Base-by-base conservation (phyloP, 2,113 vertebrate species). In the Daboia siamensis region DNA sequence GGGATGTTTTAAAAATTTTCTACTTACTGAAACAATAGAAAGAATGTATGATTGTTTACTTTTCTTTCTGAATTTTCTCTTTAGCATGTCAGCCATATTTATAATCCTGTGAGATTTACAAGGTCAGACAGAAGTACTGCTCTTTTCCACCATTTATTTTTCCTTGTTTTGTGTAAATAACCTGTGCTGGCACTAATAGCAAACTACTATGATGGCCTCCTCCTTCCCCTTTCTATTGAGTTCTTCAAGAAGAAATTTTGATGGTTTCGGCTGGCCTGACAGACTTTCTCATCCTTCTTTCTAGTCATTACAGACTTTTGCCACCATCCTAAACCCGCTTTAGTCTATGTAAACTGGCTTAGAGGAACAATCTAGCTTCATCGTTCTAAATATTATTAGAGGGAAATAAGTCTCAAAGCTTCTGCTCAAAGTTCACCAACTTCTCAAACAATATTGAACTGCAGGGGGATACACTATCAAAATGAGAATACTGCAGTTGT, bases 161-260 rank as follows among this genome's bases (percentile, higher is more conserved):
- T 93, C 93, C 90, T 94, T 96, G 94, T 88, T 92, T 92, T 90
- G 91, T 91, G 87, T 74, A 95, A 95, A 95, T 94, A 95, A 44
- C n/a, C 90, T 90, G 90, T 93, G 86, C 94, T 94, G 91, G 94
- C 92, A 46, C 61, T 93, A 90, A 39, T 90, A 93, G 55, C 13
- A 93, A 95, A 92, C 92, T 90, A 91, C 93, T 93, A 48, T 46
- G 26, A n/a, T 8, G 3, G 12, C 10, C 33, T 39, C 69, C 4
- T 54, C 33, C 33, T 64, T 3, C 10, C 33, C 15, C 29, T 89
- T 95, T 93, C 93, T 48, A 8, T 23, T 88, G n/a, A 4, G 91
- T 10, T 55, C 20, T 26, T 90, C 90, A 94, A 92, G 89, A 33
- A 26, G 24, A 90, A 93, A 54, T 91, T 48, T 93, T 87, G 26